Evolutionary conservation across 2,113 vertebrate genomes (phyloP), one percentile per base, ranked within the genome.

Genomic region (Ascaphus truei): DNA sequence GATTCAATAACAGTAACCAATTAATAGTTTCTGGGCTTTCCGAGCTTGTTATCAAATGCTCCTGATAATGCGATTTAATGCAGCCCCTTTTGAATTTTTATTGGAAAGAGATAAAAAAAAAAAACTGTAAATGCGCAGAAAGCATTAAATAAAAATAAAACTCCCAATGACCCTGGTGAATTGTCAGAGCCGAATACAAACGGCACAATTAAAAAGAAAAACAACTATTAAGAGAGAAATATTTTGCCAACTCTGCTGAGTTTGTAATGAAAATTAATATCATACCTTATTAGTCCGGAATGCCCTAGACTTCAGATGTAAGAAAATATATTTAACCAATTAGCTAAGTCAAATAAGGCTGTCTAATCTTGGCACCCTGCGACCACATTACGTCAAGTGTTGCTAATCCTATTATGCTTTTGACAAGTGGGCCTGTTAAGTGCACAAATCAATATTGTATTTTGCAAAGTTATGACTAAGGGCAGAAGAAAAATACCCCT

Each of bases 241-340:
- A 86, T 87, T 86, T 47, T 87, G 72, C 81, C 72, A 83, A 77
- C 56, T 69, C 80, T 78, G 75, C 73, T 73, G 78, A 80, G 79
- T 72, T 83, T 90, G 50, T 88, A 88, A 89, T 90, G 88, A 86
- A 86, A 89, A 90, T 90, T 83, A 89, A 88, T 85, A 84, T 83
- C 78, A 80, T 66, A 81, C 67, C 81, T 87, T 86, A 89, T 81
- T 65, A 52, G 73, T 85, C 76, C 74, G 1, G 73, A 88, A 87
- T 82, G 80, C 73, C 75, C 82, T 79, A 76, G 33, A 56, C 79
- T 60, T 75, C 62, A 72, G 75, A 55, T 77, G 83, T 78, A 83
- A 82, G 77, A 64, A 80, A 85, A 88, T 86, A 84, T 85, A 81
- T 84, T 87, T 84, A 86, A 83, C 76, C 87, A 87, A 88, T 90